Evolutionary conservation across 2,113 vertebrate species (phyloP).

Genomic region (Lepus americanus): DNA sequence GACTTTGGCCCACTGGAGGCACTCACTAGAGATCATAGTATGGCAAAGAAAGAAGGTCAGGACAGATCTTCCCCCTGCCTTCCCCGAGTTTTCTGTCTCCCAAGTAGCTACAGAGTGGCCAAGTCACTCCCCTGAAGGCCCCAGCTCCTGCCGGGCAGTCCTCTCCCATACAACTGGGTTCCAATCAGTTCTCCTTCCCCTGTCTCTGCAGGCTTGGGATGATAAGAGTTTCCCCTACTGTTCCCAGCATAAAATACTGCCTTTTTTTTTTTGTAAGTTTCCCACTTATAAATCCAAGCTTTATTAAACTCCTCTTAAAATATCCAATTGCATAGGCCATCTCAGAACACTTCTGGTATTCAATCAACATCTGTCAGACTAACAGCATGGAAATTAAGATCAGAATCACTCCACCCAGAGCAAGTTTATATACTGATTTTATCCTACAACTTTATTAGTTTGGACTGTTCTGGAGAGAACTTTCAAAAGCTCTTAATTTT

Average conservation of each 20-base stretch:
- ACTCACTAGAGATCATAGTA: not conserved
- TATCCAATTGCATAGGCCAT: not conserved
- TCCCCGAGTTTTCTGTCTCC: not conserved
- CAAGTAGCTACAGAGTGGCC: not conserved
- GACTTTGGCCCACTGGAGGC: not conserved
- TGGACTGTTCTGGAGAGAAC: slow-evolving; percentile 7
- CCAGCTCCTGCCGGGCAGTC: rapidly evolving
- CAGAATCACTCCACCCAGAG: slow-evolving; percentile 2
- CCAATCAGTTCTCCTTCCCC: not conserved
- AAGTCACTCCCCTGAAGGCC: not conserved
- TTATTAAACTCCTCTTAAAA: slow-evolving; percentile 43
- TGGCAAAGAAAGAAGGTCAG: not conserved
- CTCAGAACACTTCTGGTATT: not conserved
- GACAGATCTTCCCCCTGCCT: not conserved
- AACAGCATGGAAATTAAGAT: slow-evolving; percentile 4
- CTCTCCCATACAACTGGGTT: not conserved
- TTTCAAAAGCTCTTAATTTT: slow-evolving; percentile 21
- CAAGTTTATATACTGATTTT: not conserved
- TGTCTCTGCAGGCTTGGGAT: not conserved
- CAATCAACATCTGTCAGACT: not conserved
- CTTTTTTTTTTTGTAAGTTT: not conserved
- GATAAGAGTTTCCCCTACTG: not conserved
- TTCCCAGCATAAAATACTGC: not conserved
- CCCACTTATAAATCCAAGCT: not conserved
- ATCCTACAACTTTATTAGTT: not conserved